Evolutionary conservation across 2,113 vertebrate genomes (phyloP), one percentile per base, ranked within the genome.

Genomic region (Xiphophorus couchianus): DNA sequence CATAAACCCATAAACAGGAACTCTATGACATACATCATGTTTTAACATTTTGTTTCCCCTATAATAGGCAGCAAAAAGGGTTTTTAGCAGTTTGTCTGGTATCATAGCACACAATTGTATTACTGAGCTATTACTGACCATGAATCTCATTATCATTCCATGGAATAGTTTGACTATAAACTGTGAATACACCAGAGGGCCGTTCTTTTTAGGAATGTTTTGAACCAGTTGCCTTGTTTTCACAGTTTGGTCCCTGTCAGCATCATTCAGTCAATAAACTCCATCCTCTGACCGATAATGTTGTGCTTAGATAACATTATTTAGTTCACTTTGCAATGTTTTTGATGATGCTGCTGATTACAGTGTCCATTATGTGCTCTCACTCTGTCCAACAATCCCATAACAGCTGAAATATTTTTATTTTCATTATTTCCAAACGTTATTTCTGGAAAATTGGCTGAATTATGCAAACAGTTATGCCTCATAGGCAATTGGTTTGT

Each of bases 381-480:
- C 73, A 29, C 61, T 61, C 62, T 69, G 44, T 48, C 44, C 14
- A 76, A 77, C 81, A 60, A 74, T 67, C 72, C 71, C 44, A 71
- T 75, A 71, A 82, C 3, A n/a, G 63, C 71, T 84, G 82, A 87
- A 80, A 64, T 15, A 2, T 62, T 76, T 70, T 69, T 68, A 62
- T 62, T 68, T 58, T 60, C 68, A 72, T 72, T 73, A 61, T 67
- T 73, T 58, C 65, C 77, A 60, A 67, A 60, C 85, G 71, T 78
- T 62, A 64, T 77, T 25, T 77, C 74, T 80, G 76, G 31, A 37
- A 66, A 78, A 80, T 39, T 68, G 63, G 44, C 84, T 82, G 54
- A 83, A 81, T 86, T 90, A 83, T 83, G 89, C 77, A 82, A 78
- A 73, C 48, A 48, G 74, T 77, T 75, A 74, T n/a, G 66, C 68